Evolutionary conservation across 2,888 invertebrate species (phyloP).

Genomic region (Nomada goodeniana): DNA sequence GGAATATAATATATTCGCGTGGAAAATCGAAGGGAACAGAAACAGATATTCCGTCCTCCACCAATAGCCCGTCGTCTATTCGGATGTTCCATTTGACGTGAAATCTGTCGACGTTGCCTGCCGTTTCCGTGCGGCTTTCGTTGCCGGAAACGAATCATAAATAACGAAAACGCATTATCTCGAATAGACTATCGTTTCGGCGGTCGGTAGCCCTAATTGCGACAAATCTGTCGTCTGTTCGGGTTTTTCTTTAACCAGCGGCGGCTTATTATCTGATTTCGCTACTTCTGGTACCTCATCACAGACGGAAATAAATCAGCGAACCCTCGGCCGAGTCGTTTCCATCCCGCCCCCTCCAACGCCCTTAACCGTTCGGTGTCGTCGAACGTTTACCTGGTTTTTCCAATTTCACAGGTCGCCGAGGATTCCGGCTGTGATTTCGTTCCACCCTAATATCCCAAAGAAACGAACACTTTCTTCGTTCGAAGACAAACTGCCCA

Average conservation of each 20-base stretch:
- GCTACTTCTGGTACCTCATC: slow-evolving; percentile 50
- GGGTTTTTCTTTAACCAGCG: slow-evolving; percentile 31
- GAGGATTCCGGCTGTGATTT: slow-evolving; percentile 45
- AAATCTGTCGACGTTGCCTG: not conserved
- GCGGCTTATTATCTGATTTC: slow-evolving; percentile 59
- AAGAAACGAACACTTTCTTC: slow-evolving; percentile 34
- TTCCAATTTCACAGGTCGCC: slow-evolving; percentile 58
- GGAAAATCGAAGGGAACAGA: too few species aligned
- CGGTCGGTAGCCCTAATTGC: slow-evolving; percentile 55
- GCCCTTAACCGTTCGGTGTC: slow-evolving; percentile 8
- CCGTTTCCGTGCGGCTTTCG: too few species aligned
- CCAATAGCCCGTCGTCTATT: not conserved
- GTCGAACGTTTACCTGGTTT: slow-evolving; percentile 62
- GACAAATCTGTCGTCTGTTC: slow-evolving; percentile 65
- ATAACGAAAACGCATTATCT: slow-evolving; percentile 52
- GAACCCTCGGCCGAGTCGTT: slow-evolving; percentile 24
- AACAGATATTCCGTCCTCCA: too few species aligned
- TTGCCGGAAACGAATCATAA: slow-evolving; percentile 23
- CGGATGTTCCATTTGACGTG: not conserved
- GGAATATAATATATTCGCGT: not conserved
- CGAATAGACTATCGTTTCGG: slow-evolving; percentile 41
- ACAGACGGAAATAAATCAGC: slow-evolving; percentile 63
- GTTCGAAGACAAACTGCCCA: slow-evolving; percentile 42
- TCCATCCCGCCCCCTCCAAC: not conserved
- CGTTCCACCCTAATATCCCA: slow-evolving; percentile 41